Evolutionary conservation across 2,797 vertebrate species (phyloP), one percentile per base, ranked within the genome.

Genomic region (Orestias chungarensis): DNA sequence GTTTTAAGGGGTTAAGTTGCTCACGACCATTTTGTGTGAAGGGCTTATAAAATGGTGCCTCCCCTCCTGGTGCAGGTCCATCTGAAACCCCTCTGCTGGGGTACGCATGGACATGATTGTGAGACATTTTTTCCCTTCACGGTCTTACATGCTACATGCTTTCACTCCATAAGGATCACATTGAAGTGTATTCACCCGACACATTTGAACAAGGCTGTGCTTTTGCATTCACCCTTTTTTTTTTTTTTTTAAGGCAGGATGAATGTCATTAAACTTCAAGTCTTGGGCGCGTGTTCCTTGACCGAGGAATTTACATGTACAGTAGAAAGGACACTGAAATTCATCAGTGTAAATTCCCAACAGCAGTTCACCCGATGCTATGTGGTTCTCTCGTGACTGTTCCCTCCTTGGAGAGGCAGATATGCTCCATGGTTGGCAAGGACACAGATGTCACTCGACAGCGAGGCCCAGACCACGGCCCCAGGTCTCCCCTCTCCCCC

Each of bases 11-110:
- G 92, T 93, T 92, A 93, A n/a, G 74, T 81, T 54, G 50, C 75
- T 70, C 40, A 59, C 89, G 64, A 82, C 89, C 90, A 92, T 92
- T 92, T 91, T 92, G 90, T 88, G 71, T 62, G 74, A 77, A 75
- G 50, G 73, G 11, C 55, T 42, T 62, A 68, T 86, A 91, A 91
- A 91, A 93, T 92, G 92, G 92, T 81, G 71, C 80, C 81, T 74
- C 74, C 67, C 43, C 27, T 55, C 17, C 54, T 65, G 65, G 42
- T 73, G 35, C 29, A 75, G 59, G 66, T 70, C 44, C 6, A 38
- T 49, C 44, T 29, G 29, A 55, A 75, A 18, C 0, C 71, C 42
- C 61, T 66, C 46, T 65, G 70, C 46, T 49, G 65, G 62, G 59
- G 49, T 50, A 23, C 54, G 73, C 59, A 68, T 31, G 50, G n/a